Evolutionary conservation across 2,888 invertebrate species (phyloP), one percentile per base, ranked within the genome.

Genomic region (Gnatocerus cornutus): DNA sequence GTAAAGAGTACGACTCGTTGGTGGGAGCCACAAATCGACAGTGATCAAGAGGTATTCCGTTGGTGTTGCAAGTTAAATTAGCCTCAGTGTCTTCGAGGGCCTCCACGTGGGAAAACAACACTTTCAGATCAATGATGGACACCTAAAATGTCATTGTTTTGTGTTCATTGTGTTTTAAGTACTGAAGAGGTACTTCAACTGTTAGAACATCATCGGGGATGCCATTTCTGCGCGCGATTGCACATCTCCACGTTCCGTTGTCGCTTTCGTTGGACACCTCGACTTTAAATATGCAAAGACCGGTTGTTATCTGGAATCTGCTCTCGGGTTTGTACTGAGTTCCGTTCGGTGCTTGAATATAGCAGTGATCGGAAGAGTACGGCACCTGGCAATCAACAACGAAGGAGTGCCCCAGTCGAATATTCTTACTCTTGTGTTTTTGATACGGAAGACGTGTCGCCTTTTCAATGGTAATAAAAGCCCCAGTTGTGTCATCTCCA

Each of bases 231-330:
- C 56, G 56, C 14, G 73, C 63, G 48, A 72, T 74, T 3, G 67
- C 69, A 37, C 76, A 76, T 0, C 29, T 55, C 76, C 76, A 76
- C 8, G 55, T 68, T n/a, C 76, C 76, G 14, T 73, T 70, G 39
- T 76, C 64, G 9, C 37, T 30, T 3, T 9, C 10, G 4, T 1
- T n/a, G 3, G 48, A 46, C 3, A 7, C 9, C 1, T 29, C 13
- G 4, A 48, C 33, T n/a, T 8, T 12, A 12, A 48, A 48, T 7
- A 33, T 14, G 21, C 61, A 61, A 5, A 13, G 10, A 4, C 61
- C 48, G 14, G 5, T 10, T 1, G 10, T 33, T 7, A 48, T 37
- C 64, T 64, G 46, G 2, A 21, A 12, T 8, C 37, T 16, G 10
- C 48, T 30, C 7, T 66, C 45, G 27, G 68, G 63, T 33, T n/a